phyloP scores from a whole-genome alignment of 2,797 vertebrate genomes.

The Paramormyrops hopkinsi region DNA sequence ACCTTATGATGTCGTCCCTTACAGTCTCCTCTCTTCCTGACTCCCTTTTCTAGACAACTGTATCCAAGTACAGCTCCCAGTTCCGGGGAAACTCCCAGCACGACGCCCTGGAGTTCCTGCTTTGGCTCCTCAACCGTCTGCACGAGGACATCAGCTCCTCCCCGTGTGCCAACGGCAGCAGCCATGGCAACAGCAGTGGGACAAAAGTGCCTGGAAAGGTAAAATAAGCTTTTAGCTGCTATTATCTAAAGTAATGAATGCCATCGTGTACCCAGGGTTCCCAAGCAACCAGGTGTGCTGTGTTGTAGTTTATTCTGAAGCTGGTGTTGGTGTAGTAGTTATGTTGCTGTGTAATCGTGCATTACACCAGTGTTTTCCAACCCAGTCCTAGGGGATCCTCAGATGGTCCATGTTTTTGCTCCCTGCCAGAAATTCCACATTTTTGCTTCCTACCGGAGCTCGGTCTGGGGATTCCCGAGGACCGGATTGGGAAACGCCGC shows the following conservation, averaged over 20 bases:
- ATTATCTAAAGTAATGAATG: neutral
- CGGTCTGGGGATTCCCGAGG: neutral
- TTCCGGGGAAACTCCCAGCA: constrained; percentile 91
- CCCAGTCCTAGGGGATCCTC: neutral
- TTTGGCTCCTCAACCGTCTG: constrained; percentile 88
- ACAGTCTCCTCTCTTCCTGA: neutral
- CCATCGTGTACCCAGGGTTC: neutral
- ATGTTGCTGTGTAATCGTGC: neutral
- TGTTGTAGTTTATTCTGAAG: neutral
- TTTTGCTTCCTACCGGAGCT: neutral
- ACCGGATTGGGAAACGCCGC: neutral
- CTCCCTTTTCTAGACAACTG: constrained; percentile 64
- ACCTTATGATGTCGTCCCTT: neutral
- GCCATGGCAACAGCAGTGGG: constrained; percentile 29
- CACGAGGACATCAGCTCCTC: constrained; percentile 80
- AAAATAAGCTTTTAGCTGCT: constrained; percentile 26
- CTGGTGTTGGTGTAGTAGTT: neutral
- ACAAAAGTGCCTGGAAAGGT: constrained; percentile 58
- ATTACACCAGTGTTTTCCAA: neutral
- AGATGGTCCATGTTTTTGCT: neutral
- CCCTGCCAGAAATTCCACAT: neutral
- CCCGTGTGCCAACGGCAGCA: constrained; percentile 51
- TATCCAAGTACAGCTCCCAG: constrained; percentile 84
- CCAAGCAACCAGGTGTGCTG: neutral
- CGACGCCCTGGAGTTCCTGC: constrained; percentile 89